Evolutionary conservation across 1,140 invertebrate genomes (phyloP), one percentile per base, ranked within the genome.

Genomic region (Mycetomoellerius zeteki): DNA sequence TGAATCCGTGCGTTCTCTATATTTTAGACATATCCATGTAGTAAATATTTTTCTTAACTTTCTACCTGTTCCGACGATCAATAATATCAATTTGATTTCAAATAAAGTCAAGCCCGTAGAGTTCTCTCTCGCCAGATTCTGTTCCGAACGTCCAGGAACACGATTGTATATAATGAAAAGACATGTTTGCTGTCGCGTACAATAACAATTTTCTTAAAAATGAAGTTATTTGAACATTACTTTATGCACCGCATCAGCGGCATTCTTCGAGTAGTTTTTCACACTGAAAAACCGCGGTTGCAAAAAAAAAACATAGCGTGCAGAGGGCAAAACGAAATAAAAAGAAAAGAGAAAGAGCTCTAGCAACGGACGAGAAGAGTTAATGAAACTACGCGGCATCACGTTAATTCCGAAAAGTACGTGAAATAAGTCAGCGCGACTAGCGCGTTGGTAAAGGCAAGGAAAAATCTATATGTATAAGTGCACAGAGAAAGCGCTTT

Each of bases 331-430:
- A 60, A 54, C 3, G 5, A 33, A 14, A 77, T 64, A 56, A n/a
- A 58, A 37, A 52, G 37, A 30, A 43, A 14, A 54, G 16, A 56
- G 33, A 52, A 62, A 50, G 69, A 52, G 71, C 82, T 21, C 30
- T 56, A 47, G 5, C 7, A 10, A 30, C 50, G 14, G 12, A 54
- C 56, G 10, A 69, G 52, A 67, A 56, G 33, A 54, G 77, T 33
- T 56, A 75, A 58, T 82, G 19, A 58, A 86, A 86, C 60, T 69
- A 52, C 76, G 50, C 47, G 52, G 52, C 67, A 56, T 82, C 67
- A 73, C 71, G 88, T 90, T 89, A 86, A 90, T 90, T 90, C 82
- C 60, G 62, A 89, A 82, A 90, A 90, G 88, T 90, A 86, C 87
- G 71, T 72, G 84, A 43, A 89, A 86, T 86, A 89, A 89, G 84